Base-by-base conservation (phyloP, 2,888 invertebrate species). In the Drosophila algonquin region DNA sequence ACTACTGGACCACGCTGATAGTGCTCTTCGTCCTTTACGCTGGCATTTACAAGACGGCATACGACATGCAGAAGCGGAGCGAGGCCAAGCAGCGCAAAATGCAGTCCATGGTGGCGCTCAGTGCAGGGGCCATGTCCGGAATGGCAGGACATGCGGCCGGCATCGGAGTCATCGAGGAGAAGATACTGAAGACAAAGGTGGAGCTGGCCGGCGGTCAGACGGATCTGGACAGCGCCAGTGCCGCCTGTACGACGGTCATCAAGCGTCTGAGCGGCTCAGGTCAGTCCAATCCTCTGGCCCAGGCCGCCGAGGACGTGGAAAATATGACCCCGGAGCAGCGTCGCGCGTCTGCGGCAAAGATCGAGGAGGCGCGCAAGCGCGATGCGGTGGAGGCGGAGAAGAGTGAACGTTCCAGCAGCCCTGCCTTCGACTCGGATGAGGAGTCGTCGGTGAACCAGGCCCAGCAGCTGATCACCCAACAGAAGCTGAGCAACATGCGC, bases 1-100 rank as follows among this genome's bases (percentile, higher is more conserved):
- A 99, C 92, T 99, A 98, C 91, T 99, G 98, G 99, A 98, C 97
- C 50, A 99, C 99, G 0, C 93, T 99, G 40, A 95, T 98, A 63
- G 98, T 99, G 47, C 94, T 99, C 73, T 98, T 99, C 90, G 95
- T 98, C 67, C 94, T 99, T 10, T 99, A 99, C 91, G 98, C 97
- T 54, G 99, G 98, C 10, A 99, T 99, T 89, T 99, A 99, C 92
- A 97, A 97, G 91, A 98, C 98, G 46, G 99, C 99, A 7, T 97
- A 98, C 90, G 97, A 98, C 82, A 97, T 99, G 97, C 98, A 99
- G 91, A 97, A 97, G 91, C 98, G 98, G 91, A 98, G 98, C 83
- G 98, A 98, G 93, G 98, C 97, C 0, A 99, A 99, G 86, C 98
- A 98, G 90, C 94, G 97, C 35, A 98, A 98, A 92, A 97, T 98